Evolutionary conservation across 2,113 vertebrate species (phyloP).

Genomic region (Suricata suricatta): DNA sequence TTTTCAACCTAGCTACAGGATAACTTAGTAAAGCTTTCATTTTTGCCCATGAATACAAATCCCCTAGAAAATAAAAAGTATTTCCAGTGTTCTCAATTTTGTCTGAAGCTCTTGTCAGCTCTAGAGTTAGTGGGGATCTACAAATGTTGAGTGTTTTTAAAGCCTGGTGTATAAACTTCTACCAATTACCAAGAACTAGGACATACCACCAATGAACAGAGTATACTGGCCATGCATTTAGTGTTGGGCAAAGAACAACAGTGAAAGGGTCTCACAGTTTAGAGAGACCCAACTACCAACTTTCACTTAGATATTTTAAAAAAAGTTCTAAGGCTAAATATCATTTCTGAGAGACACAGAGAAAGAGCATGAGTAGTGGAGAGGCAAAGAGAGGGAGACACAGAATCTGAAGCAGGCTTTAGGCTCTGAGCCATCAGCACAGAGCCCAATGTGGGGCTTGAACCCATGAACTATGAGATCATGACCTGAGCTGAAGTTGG

Average conservation of each 20-base stretch:
- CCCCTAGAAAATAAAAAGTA: background rate
- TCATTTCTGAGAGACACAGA: too few relatives aligned
- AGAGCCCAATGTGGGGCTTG: too few relatives aligned
- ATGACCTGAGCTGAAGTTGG: too few relatives aligned
- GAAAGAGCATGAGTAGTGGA: too few relatives aligned
- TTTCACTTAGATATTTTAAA: background rate
- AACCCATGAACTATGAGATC: too few relatives aligned
- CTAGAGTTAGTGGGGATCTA: background rate
- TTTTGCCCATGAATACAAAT: background rate
- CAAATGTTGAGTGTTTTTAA: background rate
- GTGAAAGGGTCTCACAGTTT: background rate
- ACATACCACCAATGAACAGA: too few relatives aligned
- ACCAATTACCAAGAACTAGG: background rate
- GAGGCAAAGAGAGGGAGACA: too few relatives aligned
- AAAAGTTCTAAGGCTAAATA: too few relatives aligned
- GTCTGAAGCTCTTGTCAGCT: background rate
- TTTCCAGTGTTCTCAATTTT: background rate
- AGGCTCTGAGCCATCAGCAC: too few relatives aligned
- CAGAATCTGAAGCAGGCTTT: too few relatives aligned
- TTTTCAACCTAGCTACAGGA: background rate
- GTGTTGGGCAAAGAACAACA: background rate
- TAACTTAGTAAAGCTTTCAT: background rate
- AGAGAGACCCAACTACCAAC: background rate
- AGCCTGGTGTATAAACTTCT: background rate
- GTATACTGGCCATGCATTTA: fast-evolving